Percentiles rank a stretch among this genome's conserved stretches.
phyloP scores from a whole-genome alignment of 2,113 vertebrate species.

The Macquaria ambigua region DNA sequence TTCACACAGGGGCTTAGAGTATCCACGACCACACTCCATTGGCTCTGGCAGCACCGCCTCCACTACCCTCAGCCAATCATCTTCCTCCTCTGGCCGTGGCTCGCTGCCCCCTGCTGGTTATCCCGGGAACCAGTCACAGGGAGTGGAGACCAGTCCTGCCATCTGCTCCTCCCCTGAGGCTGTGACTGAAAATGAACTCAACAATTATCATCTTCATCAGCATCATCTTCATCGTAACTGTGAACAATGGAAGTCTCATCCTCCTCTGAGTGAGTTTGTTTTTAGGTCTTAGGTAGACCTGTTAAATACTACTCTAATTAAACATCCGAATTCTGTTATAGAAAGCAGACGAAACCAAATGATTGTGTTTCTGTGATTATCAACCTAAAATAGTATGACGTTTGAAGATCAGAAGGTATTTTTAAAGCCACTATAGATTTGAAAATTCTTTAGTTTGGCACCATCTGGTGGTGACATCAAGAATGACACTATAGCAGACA shows the following conservation, averaged over 20 bases:
- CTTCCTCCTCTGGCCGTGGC: constrained; percentile 84
- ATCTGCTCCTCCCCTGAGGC: constrained; percentile 60
- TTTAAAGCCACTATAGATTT: not conserved
- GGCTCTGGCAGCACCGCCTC: constrained; percentile 85
- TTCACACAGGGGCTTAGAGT: constrained; percentile 79
- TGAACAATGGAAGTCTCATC: constrained; percentile 63
- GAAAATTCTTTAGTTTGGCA: not conserved
- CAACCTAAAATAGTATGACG: not conserved
- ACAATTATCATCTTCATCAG: constrained; percentile 66
- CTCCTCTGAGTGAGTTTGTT: constrained; percentile 74
- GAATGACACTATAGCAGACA: not conserved
- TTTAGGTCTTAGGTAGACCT: not conserved
- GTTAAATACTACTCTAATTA: not conserved
- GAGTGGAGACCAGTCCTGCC: constrained; percentile 38
- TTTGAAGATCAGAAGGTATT: not conserved
- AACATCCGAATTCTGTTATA: not conserved
- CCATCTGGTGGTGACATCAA: not conserved
- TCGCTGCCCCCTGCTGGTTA: constrained; percentile 80
- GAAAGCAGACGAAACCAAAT: not conserved
- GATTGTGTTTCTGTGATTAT: not conserved
- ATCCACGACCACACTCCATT: constrained; percentile 80
- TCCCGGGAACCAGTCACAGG: constrained; percentile 53
- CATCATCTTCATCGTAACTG: constrained; percentile 58
- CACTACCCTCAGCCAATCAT: constrained; percentile 84
- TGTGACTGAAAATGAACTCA: constrained; percentile 78